Evolutionary conservation across 2,113 vertebrate species (phyloP), one percentile per base, ranked within the genome.

Genomic region (Pseudonaja textilis): DNA sequence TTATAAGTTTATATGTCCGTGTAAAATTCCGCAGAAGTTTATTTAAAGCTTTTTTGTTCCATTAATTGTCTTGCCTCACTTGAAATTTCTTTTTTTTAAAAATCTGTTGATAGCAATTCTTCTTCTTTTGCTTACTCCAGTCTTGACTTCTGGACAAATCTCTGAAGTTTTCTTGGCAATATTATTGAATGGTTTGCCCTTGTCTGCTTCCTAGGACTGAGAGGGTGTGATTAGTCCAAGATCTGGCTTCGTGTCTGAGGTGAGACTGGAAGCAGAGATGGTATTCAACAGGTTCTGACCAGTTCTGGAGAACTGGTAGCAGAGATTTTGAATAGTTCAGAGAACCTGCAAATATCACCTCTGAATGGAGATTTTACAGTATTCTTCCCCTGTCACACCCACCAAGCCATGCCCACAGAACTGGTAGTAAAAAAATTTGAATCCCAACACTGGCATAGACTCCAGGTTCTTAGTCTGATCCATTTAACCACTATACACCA

Each of bases 1-100:
- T 81, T 81, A 81, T 39, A 81, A 81, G 34, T 81, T 22, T 22
- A 42, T 81, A 39, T 22, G 74, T 22, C 34, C 39, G 34, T 22
- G 18, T 81, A 81, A 81, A 81, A 39, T 45, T 14, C 7, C 47
- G 18, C 3, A 47, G 34, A 39, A 86, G 29, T 2, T 54, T 91
- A 50, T 86, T 89, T 26, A 87, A 91, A 39, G 86, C 87, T 90
- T 92, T 92, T 88, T 85, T 52, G 90, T 74, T 42, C 25, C 14
- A 12, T 54, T 29, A 22, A 34, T 88, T 59, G 90, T 0, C 59
- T 94, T 50, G 9, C 4, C 5, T 91, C 4, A 47, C 42, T 88
- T 89, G 81, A 7, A 1, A 34, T 0, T 14, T 61, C 50, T 10
- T 89, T 12, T 3, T 50, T 47, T 1, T 5, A 50, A 57, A 12